A percentile compares a stretch with the other conserved stretches of the same genome.
These are phyloP conservation scores for Solenopsis fugax DNA, from an alignment of 1,140 invertebrate genomes.

Conservation along the genomic window DNA sequence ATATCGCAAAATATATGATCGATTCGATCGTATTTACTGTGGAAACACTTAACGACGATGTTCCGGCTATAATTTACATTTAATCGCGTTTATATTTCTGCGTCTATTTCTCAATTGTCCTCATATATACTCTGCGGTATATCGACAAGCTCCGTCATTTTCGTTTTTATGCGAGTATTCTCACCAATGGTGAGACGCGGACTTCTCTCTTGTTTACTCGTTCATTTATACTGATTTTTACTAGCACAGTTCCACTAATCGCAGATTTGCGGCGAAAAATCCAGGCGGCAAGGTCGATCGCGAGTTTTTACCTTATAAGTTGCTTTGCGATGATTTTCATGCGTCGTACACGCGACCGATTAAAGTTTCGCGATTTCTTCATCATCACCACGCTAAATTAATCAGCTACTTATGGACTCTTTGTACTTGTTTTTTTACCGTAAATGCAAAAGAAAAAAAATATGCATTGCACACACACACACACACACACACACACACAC, in stretches of 20 bases:
- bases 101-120: not conserved
- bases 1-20: not conserved
- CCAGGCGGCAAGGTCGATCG: not conserved
- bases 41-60: not conserved
- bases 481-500: not conserved
- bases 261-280: not conserved
- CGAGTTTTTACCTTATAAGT: conserved; percentile 45
- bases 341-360: not conserved
- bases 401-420: not conserved
- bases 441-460: not conserved
- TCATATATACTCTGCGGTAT: conserved; percentile 1
- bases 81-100: conserved; percentile 8
- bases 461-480: not conserved
- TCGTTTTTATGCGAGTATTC: not conserved
- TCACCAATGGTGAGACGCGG: not conserved
- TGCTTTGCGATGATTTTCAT: not conserved
- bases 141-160: not conserved
- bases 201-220: not conserved
- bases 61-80: conserved; percentile 26
- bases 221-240: conserved; percentile 25
- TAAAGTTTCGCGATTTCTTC: not conserved
- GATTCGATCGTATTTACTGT: not conserved
- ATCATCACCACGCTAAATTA: conserved; percentile 8
- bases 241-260: not conserved
- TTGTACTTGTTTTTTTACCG: not conserved